Conservation (phyloP, 30 jellyfish, hydroid and myxozoan genomes). For the Morbakka virulenta region DNA sequence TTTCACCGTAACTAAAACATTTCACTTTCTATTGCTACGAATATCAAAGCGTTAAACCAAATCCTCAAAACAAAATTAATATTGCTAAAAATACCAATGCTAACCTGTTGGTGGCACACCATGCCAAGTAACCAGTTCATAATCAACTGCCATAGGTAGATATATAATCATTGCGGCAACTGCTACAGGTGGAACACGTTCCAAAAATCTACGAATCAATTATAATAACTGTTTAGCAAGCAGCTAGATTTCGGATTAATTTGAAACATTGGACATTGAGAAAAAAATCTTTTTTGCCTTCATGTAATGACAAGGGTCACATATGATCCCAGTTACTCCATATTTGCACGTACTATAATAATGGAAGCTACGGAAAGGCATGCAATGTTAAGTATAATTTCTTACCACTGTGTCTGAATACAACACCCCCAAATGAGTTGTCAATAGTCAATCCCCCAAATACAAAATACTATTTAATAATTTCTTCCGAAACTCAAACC, state of each 20-base stretch:
- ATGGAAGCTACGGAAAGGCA: background rate
- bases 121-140: constrained; percentile 97
- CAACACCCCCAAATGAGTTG: too few species aligned
- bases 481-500: too few species aligned
- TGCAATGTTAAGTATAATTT: background rate
- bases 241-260: background rate
- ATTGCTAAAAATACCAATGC: too few species aligned
- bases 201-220: constrained; percentile 65
- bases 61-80: too few species aligned
- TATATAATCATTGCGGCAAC: constrained; percentile 79
- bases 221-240: too few species aligned
- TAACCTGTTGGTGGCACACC: constrained; percentile 98
- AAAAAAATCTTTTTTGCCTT: background rate
- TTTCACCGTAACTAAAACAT: too few species aligned
- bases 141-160: constrained; percentile 95
- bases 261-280: background rate
- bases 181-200: constrained; percentile 95
- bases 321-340: background rate
- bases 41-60: too few species aligned
- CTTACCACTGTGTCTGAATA: too few species aligned
- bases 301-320: background rate
- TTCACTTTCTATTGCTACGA: too few species aligned
- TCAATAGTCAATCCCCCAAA: too few species aligned
- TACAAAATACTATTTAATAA: too few species aligned
- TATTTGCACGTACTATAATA: background rate